These are phyloP conservation scores for Drosophila hydei DNA, from an alignment of 1,140 invertebrate genomes.

Conservation along the genomic window DNA sequence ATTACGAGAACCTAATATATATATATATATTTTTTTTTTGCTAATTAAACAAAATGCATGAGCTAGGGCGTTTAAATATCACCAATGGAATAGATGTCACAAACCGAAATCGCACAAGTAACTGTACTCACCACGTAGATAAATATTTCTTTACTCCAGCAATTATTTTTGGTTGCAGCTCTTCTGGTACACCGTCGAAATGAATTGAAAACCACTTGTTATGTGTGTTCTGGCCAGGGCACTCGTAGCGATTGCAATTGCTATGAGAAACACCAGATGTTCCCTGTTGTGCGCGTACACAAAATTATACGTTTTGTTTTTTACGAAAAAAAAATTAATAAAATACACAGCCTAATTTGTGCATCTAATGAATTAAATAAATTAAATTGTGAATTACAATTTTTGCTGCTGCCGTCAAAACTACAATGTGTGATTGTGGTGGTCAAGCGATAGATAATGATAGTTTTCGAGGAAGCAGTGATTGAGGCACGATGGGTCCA, in stretches of 20 bases:
- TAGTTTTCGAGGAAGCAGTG: not conserved
- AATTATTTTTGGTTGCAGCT: conserved; percentile 43
- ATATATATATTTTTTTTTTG: conserved; percentile 29
- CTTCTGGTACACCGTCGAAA: conserved; percentile 40
- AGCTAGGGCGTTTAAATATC: conserved; percentile 17
- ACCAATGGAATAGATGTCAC: conserved; percentile 5
- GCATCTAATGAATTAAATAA: conserved; percentile 30
- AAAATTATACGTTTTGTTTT: conserved; percentile 4
- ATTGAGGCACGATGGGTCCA: conserved; percentile 9
- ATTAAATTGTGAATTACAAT: conserved; percentile 45
- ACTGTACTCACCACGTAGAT: conserved; percentile 44
- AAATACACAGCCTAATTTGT: conserved; percentile 40
- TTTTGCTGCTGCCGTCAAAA: conserved; percentile 53
- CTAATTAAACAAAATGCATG: conserved; percentile 37
- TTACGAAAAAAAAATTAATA: conserved; percentile 5
- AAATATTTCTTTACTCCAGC: conserved; percentile 25
- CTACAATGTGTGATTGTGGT: conserved; percentile 45
- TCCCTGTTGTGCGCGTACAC: conserved; percentile 50
- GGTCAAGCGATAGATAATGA: conserved; percentile 25
- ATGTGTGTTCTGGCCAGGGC: conserved; percentile 53
- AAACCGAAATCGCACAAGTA: not conserved
- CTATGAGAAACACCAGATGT: conserved; percentile 62
- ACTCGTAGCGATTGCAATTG: conserved; percentile 41
- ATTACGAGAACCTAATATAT: conserved; percentile 55
- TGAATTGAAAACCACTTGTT: conserved; percentile 73